These are phyloP conservation scores for Danio choprae DNA, from an alignment of 2,797 vertebrate genomes.

Conservation along the genomic window DNA sequence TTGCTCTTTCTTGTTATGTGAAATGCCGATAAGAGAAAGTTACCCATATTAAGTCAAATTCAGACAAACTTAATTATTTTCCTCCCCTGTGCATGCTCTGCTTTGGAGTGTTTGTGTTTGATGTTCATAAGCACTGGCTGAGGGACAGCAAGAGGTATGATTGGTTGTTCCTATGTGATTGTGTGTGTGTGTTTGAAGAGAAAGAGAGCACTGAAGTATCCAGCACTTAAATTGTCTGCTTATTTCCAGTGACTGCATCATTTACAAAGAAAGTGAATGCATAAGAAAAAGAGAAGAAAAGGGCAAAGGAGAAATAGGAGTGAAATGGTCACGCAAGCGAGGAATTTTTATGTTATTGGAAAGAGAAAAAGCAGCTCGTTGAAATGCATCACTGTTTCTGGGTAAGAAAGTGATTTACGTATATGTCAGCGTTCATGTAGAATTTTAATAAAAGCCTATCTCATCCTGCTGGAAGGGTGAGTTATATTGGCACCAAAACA, in stretches of 20 bases:
- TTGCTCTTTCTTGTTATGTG: conserved; percentile 19
- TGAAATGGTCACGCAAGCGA: conserved; percentile 25
- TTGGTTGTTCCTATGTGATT: conserved; percentile 34
- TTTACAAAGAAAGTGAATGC: conserved; percentile 60
- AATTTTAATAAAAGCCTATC: conserved; percentile 43
- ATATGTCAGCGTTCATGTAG: conserved; percentile 37
- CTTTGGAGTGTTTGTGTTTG: conserved; percentile 52
- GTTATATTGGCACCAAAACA: conserved; percentile 12
- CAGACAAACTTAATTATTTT: conserved; percentile 48
- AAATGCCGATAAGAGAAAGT: conserved; percentile 43
- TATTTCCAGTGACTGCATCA: conserved; percentile 72
- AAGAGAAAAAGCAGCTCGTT: conserved; percentile 31
- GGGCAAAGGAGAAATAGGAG: conserved; percentile 29
- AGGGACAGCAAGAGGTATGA: conserved; percentile 49
- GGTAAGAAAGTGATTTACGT: conserved; percentile 35
- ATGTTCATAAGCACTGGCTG: conserved; percentile 57
- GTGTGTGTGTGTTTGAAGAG: conserved; percentile 22
- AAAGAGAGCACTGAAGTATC: conserved; percentile 59
- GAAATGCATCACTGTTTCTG: conserved; percentile 44
- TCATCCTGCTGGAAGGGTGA: conserved; percentile 15
- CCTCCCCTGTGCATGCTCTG: conserved; percentile 9
- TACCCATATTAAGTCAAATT: conserved; percentile 33
- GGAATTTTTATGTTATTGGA: conserved; percentile 41
- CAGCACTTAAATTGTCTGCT: conserved; percentile 71
- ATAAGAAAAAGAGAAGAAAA: conserved; percentile 51